Conservation (phyloP, 2,797 vertebrate genomes). For the Otolemur crassicaudatus region DNA sequence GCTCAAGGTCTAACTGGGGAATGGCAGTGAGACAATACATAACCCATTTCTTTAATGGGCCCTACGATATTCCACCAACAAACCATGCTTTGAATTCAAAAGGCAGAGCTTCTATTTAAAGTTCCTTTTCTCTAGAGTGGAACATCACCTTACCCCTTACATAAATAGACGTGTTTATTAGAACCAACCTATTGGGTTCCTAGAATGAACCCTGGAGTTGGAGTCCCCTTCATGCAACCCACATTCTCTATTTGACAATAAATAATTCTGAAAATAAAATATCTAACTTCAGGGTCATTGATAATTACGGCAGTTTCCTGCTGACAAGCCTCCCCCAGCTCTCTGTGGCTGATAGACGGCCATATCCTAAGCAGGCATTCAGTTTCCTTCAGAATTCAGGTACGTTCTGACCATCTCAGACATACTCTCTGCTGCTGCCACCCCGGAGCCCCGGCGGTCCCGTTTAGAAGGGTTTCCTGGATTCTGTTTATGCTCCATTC, state of each 20-base stretch:
- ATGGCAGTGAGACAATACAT: background rate
- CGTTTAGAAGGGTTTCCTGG: background rate
- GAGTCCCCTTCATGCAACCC: fast-evolving
- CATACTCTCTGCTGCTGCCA: background rate
- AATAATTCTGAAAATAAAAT: background rate
- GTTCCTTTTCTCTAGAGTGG: background rate
- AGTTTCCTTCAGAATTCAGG: background rate
- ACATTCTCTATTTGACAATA: background rate
- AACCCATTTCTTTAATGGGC: no score
- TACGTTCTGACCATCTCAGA: background rate
- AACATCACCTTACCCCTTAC: background rate
- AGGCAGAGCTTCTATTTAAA: background rate
- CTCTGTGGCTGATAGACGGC: background rate
- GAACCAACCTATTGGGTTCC: background rate
- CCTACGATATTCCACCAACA: background rate
- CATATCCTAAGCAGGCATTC: background rate
- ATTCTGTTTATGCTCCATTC: background rate
- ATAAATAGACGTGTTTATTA: background rate
- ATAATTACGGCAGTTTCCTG: background rate
- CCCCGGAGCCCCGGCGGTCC: fast-evolving
- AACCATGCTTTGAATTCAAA: background rate
- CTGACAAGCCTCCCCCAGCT: background rate
- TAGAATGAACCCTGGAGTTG: background rate
- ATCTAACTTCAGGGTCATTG: background rate
- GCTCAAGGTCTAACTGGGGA: background rate